Conservation (phyloP, 1,140 invertebrate species). For the Diabrotica virgifera region DNA sequence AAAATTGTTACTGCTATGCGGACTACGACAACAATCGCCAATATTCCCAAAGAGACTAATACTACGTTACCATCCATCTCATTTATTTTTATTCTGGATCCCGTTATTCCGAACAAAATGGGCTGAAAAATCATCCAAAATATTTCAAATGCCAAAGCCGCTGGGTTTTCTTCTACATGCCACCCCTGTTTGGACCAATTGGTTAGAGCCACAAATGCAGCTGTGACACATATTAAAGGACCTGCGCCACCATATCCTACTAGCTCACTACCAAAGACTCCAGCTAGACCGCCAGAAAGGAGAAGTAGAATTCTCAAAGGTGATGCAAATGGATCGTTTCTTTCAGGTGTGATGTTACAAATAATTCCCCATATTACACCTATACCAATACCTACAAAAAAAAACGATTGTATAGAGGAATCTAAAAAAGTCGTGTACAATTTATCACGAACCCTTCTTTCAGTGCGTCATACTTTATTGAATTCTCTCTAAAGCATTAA, state of each 20-base stretch:
- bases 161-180: constrained; percentile 81
- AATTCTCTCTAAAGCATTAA: too few relatives aligned
- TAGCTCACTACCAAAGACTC: constrained; percentile 78
- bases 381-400: constrained; percentile 55
- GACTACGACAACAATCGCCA: constrained; percentile 58
- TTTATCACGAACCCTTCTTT: too few relatives aligned
- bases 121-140: constrained; percentile 95
- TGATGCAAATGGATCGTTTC: constrained; percentile 73
- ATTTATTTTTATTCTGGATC: constrained; percentile 74
- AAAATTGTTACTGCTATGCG: constrained; percentile 63
- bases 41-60: constrained; percentile 57
- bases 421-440: too few relatives aligned
- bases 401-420: too few relatives aligned
- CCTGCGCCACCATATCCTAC: constrained; percentile 47
- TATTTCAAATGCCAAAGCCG: constrained; percentile 80
- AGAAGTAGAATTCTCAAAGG: constrained; percentile 73
- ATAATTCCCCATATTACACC: constrained; percentile 73
- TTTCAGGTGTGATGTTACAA: constrained; percentile 71
- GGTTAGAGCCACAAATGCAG: constrained; percentile 77
- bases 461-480: too few relatives aligned
- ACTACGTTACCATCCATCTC: constrained; percentile 65
- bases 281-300: constrained; percentile 73
- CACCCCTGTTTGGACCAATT: constrained; percentile 76
- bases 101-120: constrained; percentile 87
- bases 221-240: constrained; percentile 58